These are phyloP conservation scores for Henricia sp. DNA, from an alignment of 53 echinoderm and acorn worm species.

Conservation along the genomic window DNA sequence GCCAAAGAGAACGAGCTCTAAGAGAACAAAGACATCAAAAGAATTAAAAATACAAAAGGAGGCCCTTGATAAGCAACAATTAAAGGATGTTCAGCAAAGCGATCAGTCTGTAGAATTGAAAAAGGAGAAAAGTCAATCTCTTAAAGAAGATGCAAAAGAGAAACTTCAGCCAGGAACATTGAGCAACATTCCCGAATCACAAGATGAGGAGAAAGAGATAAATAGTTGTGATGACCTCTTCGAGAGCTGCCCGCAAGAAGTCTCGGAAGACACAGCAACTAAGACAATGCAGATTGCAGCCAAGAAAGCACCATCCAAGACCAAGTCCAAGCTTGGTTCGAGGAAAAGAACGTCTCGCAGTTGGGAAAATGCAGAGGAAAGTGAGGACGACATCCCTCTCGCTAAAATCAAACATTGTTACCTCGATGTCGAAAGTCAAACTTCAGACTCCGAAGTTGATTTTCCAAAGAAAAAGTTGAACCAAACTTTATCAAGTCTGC, in stretches of 20 bases:
- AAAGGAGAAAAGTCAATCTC: not conserved
- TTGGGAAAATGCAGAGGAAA: slow-evolving; percentile 1
- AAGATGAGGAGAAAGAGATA: slow-evolving; percentile 5
- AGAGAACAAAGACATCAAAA: not conserved
- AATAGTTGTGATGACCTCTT: slow-evolving; percentile 77
- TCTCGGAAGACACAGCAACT: not conserved
- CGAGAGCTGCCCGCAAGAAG: slow-evolving; percentile 54
- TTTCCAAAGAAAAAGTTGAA: slow-evolving; percentile 51
- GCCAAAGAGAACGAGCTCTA: not conserved
- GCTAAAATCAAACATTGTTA: slow-evolving; percentile 72
- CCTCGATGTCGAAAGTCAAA: slow-evolving; percentile 66
- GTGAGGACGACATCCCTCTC: slow-evolving; percentile 75
- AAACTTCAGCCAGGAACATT: not conserved
- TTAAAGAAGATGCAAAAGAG: not conserved
- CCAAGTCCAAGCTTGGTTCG: not conserved
- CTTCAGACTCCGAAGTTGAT: slow-evolving; percentile 63
- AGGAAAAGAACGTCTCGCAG: not conserved
- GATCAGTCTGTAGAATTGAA: too few species aligned
- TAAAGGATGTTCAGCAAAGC: too few species aligned
- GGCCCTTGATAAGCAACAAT: not conserved
- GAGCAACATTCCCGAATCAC: slow-evolving; percentile 12
- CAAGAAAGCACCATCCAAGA: slow-evolving; percentile 1
- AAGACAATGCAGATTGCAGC: not conserved
- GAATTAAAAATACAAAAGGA: not conserved
- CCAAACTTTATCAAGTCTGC: not conserved